Evolutionary conservation across 2,888 invertebrate species (phyloP), one percentile per base, ranked within the genome.

Genomic region (Dorcus parallelipipedus): DNA sequence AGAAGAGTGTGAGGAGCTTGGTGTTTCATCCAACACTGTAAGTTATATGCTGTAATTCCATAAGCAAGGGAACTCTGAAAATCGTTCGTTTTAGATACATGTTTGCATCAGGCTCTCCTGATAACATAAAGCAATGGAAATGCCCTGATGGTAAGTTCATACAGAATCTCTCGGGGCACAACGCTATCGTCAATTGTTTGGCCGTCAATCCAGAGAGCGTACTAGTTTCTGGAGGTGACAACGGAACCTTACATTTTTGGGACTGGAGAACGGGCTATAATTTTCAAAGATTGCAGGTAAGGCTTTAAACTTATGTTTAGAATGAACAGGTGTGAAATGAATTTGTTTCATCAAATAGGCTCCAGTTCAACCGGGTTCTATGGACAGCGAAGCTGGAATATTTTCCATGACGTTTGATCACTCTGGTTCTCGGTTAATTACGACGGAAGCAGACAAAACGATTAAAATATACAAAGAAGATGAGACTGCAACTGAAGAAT

Each of bases 221-320:
- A 9, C 80, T 99, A 3, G 97, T 98, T 2, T 98, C 97, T 4
- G 99, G 97, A 3, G 98, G 95, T 20, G 98, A 99, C 76, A 99
- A 99, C 75, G 99, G 99, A 1, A 95, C 97, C 0, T 85, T 99
- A 84, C 89, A 93, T 77, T 91, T 94, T 71, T 99, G 98, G 98
- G 99, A 99, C 77, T 99, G 98, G 98, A 85, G 94, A 71, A 97
- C 97, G 0, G 99, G 98, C 0, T 98, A 98, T 74, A 99, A 99
- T 80, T 99, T 98, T 82, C 99, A 99, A 79, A 83, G 93, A 58
- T 80, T 92, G 60, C 91, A 92, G 81, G 89, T 85, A 60, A 8
- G 23, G 5, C 20, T 20, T 20, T 20, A 20, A 20, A 20, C 20
- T 52, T 42, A 6, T 42, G 9, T 2, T 0, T 10, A 41, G 41